Evolutionary conservation across 2,888 invertebrate genomes (phyloP), one percentile per base, ranked within the genome.

Genomic region (Ornithoptera alexandrae): DNA sequence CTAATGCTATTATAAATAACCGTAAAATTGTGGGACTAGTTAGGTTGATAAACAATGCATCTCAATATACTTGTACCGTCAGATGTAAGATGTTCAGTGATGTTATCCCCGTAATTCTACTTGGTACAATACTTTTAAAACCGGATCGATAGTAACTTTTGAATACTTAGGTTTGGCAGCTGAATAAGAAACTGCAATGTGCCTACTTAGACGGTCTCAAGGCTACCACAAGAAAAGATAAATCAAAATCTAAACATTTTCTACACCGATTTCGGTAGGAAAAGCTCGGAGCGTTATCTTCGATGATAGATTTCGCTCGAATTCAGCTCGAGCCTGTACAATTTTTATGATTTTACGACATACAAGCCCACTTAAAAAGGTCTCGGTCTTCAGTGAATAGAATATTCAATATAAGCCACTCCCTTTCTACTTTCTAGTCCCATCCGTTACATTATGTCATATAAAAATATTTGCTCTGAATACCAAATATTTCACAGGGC

Each of bases 321-420:
- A 12, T 58, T 58, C 10, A 58, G 57, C 22, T 58, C 3, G 12
- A 46, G 42, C 65, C n/a, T 18, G 42, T 65, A 64, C 22, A 65
- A 65, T 59, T 65, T 65, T 65, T 65, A 65, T 65, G 65, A 58
- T 65, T 65, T 42, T 59, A 24, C 65, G 20, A 65, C 65, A 46
- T 65, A 58, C 42, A 59, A 15, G 58, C 58, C 65, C 30, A 59
- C 56, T 62, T 57, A 57, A 62, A 57, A 57, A 53, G 62, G 57
- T 57, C 67, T 62, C 15, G 18, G 15, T 50, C 50, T 61, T 30
- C 10, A 62, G 24, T 62, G 57, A 62, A 62, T 62, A 58, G 67
- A 67, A 62, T 62, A 67, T 62, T 62, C 22, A 67, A 62, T 46
- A 62, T 56, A 57, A 62, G 56, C 62, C 62, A 57, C 56, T 62